These are phyloP conservation scores for Chalcosyrphus nemorum DNA, from an alignment of 2,888 invertebrate species.

Conservation along the genomic window DNA sequence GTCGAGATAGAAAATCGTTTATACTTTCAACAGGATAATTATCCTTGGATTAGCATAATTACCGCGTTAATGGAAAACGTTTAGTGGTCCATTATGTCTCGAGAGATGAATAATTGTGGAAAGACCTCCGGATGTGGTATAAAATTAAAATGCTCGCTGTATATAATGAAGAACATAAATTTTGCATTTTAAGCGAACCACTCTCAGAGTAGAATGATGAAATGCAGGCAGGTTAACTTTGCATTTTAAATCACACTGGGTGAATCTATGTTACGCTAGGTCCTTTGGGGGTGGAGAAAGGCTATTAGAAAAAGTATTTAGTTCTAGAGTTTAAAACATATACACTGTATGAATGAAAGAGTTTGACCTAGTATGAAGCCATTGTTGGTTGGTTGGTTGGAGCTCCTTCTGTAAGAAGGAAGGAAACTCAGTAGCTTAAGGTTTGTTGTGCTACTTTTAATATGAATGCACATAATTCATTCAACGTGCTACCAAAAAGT, in stretches of 20 bases:
- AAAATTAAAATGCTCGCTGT: conserved; percentile 50
- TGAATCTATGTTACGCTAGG: neutral
- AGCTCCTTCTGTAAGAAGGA: too few relatives aligned
- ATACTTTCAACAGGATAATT: conserved; percentile 67
- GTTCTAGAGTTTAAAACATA: neutral
- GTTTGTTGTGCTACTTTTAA: too few relatives aligned
- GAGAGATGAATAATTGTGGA: conserved; percentile 62
- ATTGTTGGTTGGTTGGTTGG: too few relatives aligned
- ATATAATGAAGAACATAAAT: conserved; percentile 57
- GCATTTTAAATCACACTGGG: neutral
- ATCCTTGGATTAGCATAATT: conserved; percentile 72
- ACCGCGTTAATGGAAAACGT: conserved; percentile 70
- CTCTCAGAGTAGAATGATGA: neutral
- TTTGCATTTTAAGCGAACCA: conserved; percentile 44
- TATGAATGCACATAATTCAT: too few relatives aligned
- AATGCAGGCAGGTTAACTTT: neutral
- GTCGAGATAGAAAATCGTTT: conserved; percentile 46
- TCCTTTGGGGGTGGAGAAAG: neutral
- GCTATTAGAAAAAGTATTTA: neutral
- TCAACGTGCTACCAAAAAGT: too few relatives aligned
- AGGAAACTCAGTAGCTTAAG: too few relatives aligned
- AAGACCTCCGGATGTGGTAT: conserved; percentile 54
- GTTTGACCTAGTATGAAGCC: neutral
- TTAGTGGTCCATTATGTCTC: conserved; percentile 71
- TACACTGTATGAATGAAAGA: neutral